Percentiles rank a stretch among this genome's conserved stretches.
Conservation (phyloP, 2,888 invertebrate genomes). For the Deilephila porcellus region DNA sequence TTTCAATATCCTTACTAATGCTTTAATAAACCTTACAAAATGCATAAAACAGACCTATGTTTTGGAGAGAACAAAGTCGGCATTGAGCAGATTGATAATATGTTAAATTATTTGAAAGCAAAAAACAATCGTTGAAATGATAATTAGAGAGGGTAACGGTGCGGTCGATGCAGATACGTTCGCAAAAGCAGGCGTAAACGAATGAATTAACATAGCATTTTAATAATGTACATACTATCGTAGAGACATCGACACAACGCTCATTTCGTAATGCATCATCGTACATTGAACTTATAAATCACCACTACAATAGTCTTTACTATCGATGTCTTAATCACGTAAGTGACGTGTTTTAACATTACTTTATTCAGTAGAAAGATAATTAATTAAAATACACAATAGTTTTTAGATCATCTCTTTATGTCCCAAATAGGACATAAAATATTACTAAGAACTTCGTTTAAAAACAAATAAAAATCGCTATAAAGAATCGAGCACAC, state of each 20-base stretch:
- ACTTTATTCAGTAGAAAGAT: background rate
- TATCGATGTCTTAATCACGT: background rate
- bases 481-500: background rate
- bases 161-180: slow-evolving; percentile 14
- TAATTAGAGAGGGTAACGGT: slow-evolving; percentile 1
- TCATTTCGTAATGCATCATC: slow-evolving; percentile 20
- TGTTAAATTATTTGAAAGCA: background rate
- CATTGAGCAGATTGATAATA: background rate
- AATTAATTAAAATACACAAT: background rate
- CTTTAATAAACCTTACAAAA: background rate
- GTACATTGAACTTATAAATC: slow-evolving; percentile 8
- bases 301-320: background rate
- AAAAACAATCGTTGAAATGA: background rate
- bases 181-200: slow-evolving; percentile 14
- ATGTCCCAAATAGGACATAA: background rate
- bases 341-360: background rate
- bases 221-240: slow-evolving; percentile 12
- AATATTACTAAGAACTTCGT: background rate
- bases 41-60: background rate
- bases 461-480: background rate
- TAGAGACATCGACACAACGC: background rate
- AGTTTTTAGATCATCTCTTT: background rate
- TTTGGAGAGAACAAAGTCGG: background rate
- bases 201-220: slow-evolving; percentile 24
- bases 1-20: background rate